Conservation (phyloP, 2,113 vertebrate genomes). For the Pseudorectes ferrugineus region DNA sequence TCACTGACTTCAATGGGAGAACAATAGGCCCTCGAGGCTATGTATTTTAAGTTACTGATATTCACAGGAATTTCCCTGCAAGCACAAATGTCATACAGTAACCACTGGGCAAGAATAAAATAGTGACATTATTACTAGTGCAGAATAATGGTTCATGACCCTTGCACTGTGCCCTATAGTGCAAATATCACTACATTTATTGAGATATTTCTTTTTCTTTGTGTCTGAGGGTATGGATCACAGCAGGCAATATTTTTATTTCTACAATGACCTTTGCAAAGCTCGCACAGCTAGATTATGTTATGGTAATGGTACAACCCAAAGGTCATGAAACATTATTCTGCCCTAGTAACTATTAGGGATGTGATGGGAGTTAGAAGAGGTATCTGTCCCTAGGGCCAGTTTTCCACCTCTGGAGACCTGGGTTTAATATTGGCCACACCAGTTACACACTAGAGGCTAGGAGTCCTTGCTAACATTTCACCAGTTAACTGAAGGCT, state of each 20-base stretch:
- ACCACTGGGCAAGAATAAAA: constrained; percentile 24
- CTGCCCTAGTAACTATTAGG: constrained; percentile 61
- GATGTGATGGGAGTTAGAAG: constrained; percentile 7
- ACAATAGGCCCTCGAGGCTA: not conserved
- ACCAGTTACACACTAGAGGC: not conserved
- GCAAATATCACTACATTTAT: constrained; percentile 60
- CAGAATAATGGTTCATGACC: constrained; percentile 51
- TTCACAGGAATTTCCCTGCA: constrained; percentile 32
- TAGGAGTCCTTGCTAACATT: not conserved
- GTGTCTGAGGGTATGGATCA: constrained; percentile 21
- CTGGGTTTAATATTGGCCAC: not conserved
- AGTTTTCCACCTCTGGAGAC: constrained; percentile 28
- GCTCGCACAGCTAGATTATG: not conserved
- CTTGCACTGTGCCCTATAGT: constrained; percentile 54
- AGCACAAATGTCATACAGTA: constrained; percentile 43
- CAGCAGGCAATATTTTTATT: constrained; percentile 40
- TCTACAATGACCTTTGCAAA: constrained; percentile 54
- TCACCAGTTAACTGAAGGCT: not conserved
- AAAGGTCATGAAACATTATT: constrained; percentile 68
- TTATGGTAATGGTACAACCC: constrained; percentile 4
- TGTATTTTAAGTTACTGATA: constrained; percentile 48
- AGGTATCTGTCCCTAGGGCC: not conserved
- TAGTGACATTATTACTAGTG: constrained; percentile 36
- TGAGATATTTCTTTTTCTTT: constrained; percentile 9
- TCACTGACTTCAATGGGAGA: not conserved